Conservation (phyloP, 2,113 vertebrate genomes). For the Pachycephala philippinensis region DNA sequence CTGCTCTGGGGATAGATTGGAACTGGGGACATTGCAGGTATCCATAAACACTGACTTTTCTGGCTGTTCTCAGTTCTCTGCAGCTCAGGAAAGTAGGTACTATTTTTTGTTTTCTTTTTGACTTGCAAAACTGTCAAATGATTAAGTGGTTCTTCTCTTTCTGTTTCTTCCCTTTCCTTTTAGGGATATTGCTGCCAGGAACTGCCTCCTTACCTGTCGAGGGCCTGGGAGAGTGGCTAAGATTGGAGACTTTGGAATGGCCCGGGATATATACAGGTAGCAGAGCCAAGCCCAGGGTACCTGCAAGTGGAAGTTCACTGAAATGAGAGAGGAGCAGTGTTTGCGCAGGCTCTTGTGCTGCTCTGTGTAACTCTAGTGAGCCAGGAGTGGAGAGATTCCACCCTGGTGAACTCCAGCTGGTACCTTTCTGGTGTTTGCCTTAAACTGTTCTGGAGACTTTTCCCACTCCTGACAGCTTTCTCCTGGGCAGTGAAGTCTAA, state of each 20-base stretch:
- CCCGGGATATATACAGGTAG: slow-evolving; percentile 97
- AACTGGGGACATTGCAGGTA: not conserved
- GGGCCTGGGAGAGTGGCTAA: slow-evolving; percentile 91
- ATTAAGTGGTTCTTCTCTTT: not conserved
- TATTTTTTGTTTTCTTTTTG: not conserved
- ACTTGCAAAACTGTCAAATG: not conserved
- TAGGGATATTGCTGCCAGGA: slow-evolving; percentile 97
- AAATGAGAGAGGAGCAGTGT: not conserved
- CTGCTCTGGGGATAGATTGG: not conserved
- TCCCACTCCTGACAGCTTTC: not conserved
- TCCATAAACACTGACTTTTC: not conserved
- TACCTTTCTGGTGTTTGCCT: not conserved
- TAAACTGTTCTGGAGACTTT: not conserved
- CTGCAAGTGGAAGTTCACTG: not conserved
- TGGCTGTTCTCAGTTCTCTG: not conserved
- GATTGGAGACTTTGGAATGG: slow-evolving; percentile 99
- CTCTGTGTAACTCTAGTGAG: not conserved
- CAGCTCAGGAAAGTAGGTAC: not conserved
- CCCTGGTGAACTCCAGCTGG: not conserved
- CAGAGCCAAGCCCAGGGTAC: not conserved
- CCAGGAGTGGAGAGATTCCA: not conserved
- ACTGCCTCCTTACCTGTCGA: slow-evolving; percentile 94
- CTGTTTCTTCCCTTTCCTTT: not conserved
- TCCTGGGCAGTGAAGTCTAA: not conserved
- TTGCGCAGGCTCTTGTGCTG: not conserved